Conservation (phyloP, 2,888 invertebrate species). For the Drosophila formosana region DNA sequence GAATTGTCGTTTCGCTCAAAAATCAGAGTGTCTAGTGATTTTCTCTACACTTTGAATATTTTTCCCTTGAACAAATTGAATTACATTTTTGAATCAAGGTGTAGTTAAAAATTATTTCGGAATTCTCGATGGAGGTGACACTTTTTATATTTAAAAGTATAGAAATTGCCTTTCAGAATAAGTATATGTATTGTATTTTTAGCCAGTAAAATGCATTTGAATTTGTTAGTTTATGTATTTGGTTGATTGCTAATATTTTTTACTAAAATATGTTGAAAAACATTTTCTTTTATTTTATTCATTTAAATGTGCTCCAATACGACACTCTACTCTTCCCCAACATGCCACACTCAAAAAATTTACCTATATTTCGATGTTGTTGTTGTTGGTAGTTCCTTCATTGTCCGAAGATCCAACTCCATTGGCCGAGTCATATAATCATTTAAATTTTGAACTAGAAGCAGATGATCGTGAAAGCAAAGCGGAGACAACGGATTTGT, state of each 20-base stretch:
- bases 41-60: too few relatives aligned
- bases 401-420: constrained; percentile 86
- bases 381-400: constrained; percentile 83
- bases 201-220: constrained; percentile 10
- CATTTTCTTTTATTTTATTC: constrained; percentile 31
- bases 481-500: constrained; percentile 54
- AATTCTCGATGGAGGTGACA: too few relatives aligned
- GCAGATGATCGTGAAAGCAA: constrained; percentile 72
- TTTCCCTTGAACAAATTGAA: too few relatives aligned
- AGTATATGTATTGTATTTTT: constrained; percentile 15
- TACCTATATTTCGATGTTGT: constrained; percentile 32
- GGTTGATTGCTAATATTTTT: constrained; percentile 8
- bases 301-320: constrained; percentile 25
- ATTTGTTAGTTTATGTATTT: constrained; percentile 9
- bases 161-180: neutral
- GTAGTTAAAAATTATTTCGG: too few relatives aligned
- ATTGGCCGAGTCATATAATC: constrained; percentile 84
- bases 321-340: constrained; percentile 14
- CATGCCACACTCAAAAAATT: constrained; percentile 19
- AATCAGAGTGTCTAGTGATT: too few relatives aligned
- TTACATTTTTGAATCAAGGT: too few relatives aligned
- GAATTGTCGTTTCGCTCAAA: too few relatives aligned
- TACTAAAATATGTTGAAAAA: constrained; percentile 29
- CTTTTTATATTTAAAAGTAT: neutral
- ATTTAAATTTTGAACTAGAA: constrained; percentile 84